A percentile compares a stretch with the other conserved stretches of the same genome.
phyloP scores from a whole-genome alignment of 2,888 invertebrate species.

The Lycocerus yunnanus region DNA sequence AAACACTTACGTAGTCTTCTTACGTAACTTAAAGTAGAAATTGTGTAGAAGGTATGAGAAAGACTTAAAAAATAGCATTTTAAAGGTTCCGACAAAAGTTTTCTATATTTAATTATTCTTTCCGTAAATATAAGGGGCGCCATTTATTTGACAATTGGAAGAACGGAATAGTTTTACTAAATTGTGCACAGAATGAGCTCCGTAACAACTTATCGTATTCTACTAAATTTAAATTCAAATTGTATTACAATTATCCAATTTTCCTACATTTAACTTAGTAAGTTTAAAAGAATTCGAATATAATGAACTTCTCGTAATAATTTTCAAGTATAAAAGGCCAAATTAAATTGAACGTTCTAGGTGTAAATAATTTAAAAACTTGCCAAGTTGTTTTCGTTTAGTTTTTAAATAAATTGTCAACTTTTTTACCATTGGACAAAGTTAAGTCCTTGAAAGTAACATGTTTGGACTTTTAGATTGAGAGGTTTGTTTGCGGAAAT shows the following conservation, averaged over 20 bases:
- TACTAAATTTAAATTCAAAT: neutral
- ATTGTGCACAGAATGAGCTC: neutral
- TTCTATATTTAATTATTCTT: slow-evolving; percentile 17
- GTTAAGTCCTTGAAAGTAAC: slow-evolving; percentile 22
- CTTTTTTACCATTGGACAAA: slow-evolving; percentile 6
- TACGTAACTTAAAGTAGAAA: slow-evolving; percentile 23
- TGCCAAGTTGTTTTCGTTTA: neutral
- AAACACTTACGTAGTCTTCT: slow-evolving; percentile 32
- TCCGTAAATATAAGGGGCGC: neutral
- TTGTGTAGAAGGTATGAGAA: slow-evolving; percentile 18
- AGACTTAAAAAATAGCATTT: slow-evolving; percentile 19
- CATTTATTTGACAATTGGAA: neutral
- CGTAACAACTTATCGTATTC: neutral
- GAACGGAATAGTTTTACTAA: neutral
- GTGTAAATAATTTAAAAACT: neutral
- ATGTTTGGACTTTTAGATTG: slow-evolving; percentile 46
- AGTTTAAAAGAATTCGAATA: neutral
- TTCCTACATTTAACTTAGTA: neutral
- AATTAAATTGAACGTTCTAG: neutral
- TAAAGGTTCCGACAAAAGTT: slow-evolving; percentile 5
- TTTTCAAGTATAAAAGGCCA: neutral
- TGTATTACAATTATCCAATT: neutral
- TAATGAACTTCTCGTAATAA: neutral
- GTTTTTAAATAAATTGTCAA: slow-evolving; percentile 15
- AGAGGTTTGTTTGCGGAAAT: slow-evolving; percentile 47